Percentiles rank a stretch among this genome's conserved stretches.
Evolutionary conservation across 2,888 invertebrate species (phyloP).

Genomic region (Orthosia gothica): DNA sequence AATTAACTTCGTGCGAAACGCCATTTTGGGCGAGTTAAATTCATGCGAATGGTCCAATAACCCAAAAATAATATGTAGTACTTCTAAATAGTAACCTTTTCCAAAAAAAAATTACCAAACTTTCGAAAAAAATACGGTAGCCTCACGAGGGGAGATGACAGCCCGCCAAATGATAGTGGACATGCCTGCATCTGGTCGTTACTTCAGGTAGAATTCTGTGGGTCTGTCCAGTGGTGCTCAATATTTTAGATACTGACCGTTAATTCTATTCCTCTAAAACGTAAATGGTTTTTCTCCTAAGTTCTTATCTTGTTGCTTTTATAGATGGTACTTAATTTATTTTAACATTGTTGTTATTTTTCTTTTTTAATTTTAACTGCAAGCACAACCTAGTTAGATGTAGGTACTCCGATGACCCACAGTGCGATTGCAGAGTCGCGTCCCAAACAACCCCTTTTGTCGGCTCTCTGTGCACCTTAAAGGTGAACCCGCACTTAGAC

Average conservation of each 20-base stretch:
- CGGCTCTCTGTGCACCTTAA: too few species aligned
- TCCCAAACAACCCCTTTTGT: background rate
- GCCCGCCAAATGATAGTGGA: too few species aligned
- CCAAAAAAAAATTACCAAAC: too few species aligned
- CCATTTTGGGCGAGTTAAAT: too few species aligned
- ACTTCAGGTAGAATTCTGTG: slow-evolving; percentile 69
- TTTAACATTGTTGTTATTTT: background rate
- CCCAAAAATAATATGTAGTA: too few species aligned
- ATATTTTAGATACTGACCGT: slow-evolving; percentile 40
- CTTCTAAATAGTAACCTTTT: too few species aligned
- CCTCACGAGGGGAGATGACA: too few species aligned
- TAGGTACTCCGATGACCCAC: background rate
- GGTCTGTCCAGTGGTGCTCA: slow-evolving; percentile 55
- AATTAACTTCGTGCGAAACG: too few species aligned
- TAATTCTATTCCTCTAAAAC: background rate
- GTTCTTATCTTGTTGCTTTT: background rate
- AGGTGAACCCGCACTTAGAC: too few species aligned
- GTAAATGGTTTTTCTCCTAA: background rate
- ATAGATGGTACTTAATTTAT: background rate
- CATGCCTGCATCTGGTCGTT: slow-evolving; percentile 39
- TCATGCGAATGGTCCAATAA: too few species aligned
- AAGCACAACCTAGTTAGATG: too few species aligned
- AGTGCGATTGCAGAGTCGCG: background rate
- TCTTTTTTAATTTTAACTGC: background rate
- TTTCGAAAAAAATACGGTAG: too few species aligned